Percentiles rank a stretch among this genome's conserved stretches.
phyloP scores from a whole-genome alignment of 2,888 invertebrate species.

The Leptopilina myrica region DNA sequence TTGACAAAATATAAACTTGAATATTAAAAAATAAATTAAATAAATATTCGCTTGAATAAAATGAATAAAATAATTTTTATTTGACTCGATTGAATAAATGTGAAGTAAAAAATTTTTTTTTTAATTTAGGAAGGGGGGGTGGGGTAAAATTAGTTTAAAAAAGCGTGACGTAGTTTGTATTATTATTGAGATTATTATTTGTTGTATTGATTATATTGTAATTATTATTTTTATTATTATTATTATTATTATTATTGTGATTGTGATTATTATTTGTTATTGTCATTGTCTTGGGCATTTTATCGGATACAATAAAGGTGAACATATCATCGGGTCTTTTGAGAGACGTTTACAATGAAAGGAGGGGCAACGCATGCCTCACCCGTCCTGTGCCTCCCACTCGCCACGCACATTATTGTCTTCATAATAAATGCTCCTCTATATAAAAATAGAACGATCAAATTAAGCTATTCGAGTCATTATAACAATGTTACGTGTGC shows the following conservation, averaged over 20 bases:
- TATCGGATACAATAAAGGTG: constrained; percentile 21
- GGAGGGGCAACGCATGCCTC: constrained; percentile 65
- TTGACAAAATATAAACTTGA: too few relatives aligned
- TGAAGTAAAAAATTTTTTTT: too few relatives aligned
- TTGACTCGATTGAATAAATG: too few relatives aligned
- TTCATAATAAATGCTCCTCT: constrained; percentile 46
- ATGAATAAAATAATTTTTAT: too few relatives aligned
- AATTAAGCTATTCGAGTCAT: constrained; percentile 24
- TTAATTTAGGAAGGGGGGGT: too few relatives aligned
- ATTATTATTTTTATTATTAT: not conserved
- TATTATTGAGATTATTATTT: too few relatives aligned
- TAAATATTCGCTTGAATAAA: too few relatives aligned
- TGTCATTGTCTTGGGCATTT: constrained; percentile 12
- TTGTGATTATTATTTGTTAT: not conserved
- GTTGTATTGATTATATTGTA: not conserved
- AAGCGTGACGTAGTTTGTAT: too few relatives aligned
- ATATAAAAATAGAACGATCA: constrained; percentile 27
- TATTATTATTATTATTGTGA: not conserved
- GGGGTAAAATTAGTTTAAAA: too few relatives aligned
- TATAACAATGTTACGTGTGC: constrained; percentile 19
- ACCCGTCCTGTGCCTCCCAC: constrained; percentile 52
- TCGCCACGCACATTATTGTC: constrained; percentile 52
- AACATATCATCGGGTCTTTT: not conserved
- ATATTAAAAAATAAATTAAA: too few relatives aligned
- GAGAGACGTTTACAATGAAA: constrained; percentile 56